A percentile compares a stretch with the other conserved stretches of the same genome.
phyloP scores from a whole-genome alignment of 2,888 invertebrate species.

The Temnothorax ravouxi region DNA sequence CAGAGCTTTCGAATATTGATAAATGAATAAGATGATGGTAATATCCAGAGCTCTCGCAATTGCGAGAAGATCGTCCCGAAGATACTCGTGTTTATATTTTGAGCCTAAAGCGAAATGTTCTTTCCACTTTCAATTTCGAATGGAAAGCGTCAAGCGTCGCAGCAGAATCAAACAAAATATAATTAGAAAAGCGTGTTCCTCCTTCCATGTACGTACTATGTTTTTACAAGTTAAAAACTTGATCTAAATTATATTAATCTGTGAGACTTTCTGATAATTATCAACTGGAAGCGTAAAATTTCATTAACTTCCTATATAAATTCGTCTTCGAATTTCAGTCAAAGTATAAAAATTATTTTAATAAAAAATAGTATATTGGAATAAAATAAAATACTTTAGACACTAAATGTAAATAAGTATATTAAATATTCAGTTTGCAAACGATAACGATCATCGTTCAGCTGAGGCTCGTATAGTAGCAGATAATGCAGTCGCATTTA shows the following conservation, averaged over 20 bases:
- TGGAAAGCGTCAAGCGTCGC: no score
- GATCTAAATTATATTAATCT: neutral
- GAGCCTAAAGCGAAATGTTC: neutral
- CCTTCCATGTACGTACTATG: neutral
- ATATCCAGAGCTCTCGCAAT: constrained; percentile 17
- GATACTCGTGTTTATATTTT: neutral
- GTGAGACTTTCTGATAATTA: neutral
- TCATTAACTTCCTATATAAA: neutral
- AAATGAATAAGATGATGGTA: neutral
- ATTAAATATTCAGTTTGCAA: neutral
- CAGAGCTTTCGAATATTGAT: constrained; percentile 42
- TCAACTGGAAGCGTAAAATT: neutral
- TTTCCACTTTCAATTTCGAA: neutral
- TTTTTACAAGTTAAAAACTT: neutral
- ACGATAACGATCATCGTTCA: neutral
- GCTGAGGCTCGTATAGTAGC: neutral
- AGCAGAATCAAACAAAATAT: neutral
- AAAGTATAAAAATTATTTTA: constrained; percentile 1
- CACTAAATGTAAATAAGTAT: neutral
- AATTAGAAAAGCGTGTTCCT: neutral
- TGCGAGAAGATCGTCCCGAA: neutral
- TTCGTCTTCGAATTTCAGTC: neutral
- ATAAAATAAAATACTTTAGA: neutral
- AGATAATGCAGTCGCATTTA: neutral
- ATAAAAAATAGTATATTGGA: neutral